Conservation (phyloP, 2,797 vertebrate species). For the Eulemur rubriventer region DNA sequence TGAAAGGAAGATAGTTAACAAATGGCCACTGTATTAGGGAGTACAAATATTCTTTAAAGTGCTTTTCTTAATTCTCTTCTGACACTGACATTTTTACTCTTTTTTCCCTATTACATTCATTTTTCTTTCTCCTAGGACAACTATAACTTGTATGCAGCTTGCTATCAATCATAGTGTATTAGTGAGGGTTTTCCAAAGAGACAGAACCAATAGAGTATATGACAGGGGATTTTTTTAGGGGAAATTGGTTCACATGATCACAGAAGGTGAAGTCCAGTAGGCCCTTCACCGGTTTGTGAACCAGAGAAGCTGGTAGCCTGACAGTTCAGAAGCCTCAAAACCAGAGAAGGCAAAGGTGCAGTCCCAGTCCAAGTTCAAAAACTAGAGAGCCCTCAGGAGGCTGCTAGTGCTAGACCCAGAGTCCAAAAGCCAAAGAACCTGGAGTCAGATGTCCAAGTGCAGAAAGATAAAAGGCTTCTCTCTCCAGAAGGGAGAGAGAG, state of each 20-base stretch:
- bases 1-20: not conserved
- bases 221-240: not conserved
- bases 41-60: not conserved
- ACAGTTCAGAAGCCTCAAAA: not conserved
- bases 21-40: not conserved
- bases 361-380: not conserved
- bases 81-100: not conserved
- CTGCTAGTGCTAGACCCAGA: not conserved
- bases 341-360: not conserved
- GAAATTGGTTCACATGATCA: not conserved
- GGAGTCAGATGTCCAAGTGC: not conserved
- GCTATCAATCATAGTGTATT: not conserved
- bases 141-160: not conserved
- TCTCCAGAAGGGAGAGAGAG: not conserved
- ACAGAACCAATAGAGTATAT: not conserved
- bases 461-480: not conserved
- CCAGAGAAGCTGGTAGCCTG: not conserved
- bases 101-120: not conserved
- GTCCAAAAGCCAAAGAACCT: not conserved
- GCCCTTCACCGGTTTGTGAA: not conserved
- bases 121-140: not conserved
- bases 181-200: not conserved
- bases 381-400: not conserved
- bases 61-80: not conserved
- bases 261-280: not conserved